phyloP scores from a whole-genome alignment of 2,113 vertebrate species.

The Bujurquina vittata region DNA sequence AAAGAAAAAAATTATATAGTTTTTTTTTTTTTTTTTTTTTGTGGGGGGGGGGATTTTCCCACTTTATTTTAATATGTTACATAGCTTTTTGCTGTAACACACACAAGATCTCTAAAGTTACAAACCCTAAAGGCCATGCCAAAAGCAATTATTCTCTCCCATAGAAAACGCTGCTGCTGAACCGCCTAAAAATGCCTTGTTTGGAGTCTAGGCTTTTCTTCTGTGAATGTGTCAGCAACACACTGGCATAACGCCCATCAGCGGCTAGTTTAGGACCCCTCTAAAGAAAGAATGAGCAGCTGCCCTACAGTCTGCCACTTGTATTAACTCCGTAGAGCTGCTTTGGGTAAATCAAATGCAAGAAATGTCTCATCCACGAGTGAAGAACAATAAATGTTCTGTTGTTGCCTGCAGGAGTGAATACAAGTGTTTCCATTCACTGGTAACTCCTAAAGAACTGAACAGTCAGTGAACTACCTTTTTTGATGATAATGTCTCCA shows the following conservation, averaged over 20 bases:
- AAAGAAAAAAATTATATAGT: not conserved
- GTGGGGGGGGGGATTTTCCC: not conserved
- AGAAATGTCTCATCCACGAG: not conserved
- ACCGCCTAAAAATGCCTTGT: not conserved
- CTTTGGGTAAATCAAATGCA: not conserved
- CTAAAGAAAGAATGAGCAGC: not conserved
- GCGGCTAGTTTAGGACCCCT: not conserved
- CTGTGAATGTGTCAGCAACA: not conserved
- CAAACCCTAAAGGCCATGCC: not conserved
- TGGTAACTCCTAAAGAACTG: not conserved
- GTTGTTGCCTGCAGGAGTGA: not conserved
- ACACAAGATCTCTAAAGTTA: not conserved
- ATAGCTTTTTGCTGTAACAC: not conserved
- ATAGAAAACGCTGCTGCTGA: not conserved
- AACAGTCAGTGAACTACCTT: not conserved
- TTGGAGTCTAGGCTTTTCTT: slow-evolving; percentile 1
- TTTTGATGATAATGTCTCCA: not conserved
- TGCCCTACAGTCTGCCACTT: not conserved
- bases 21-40: not conserved
- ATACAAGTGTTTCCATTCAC: not conserved
- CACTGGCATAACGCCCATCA: not conserved
- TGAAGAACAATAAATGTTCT: not conserved
- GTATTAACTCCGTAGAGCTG: not conserved
- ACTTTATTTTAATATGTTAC: not conserved
- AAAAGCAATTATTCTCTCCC: not conserved